Conservation (phyloP, 2,888 invertebrate species). For the Agonopterix subpropinquella region DNA sequence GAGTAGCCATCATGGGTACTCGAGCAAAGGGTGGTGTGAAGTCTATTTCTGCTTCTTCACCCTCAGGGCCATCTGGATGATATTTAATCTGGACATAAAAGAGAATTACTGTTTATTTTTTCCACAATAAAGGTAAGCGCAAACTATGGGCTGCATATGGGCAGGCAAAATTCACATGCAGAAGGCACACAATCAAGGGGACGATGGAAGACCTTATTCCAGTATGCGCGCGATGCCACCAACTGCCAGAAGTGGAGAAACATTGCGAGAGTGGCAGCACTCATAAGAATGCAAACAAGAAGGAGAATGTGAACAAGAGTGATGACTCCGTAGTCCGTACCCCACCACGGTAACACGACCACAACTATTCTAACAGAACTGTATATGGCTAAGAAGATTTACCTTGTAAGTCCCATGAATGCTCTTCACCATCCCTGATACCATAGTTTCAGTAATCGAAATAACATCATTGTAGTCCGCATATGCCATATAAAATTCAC, state of each 20-base stretch:
- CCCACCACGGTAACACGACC: no score
- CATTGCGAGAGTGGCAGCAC: no score
- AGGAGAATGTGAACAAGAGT: no score
- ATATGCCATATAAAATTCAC: conserved; percentile 99
- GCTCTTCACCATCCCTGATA: conserved; percentile 96
- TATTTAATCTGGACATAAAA: conserved; percentile 75
- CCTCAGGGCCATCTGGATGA: conserved; percentile 93
- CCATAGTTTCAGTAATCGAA: conserved; percentile 90
- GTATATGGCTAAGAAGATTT: conserved; percentile 14
- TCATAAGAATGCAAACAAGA: no score
- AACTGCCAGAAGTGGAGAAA: no score
- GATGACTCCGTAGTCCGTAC: no score
- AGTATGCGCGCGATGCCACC: no score
- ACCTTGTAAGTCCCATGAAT: conserved; percentile 95
- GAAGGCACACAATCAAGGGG: no score
- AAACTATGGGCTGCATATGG: no score
- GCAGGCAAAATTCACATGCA: no score
- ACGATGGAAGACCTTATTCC: no score
- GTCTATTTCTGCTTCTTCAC: conserved; percentile 90
- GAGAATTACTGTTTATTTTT: background rate
- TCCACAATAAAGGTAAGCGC: background rate
- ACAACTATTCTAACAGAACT: no score
- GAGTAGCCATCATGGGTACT: conserved; percentile 91
- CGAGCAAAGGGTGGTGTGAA: conserved; percentile 98
- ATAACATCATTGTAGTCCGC: conserved; percentile 99